These are phyloP conservation scores for Oscheius sp. DNA, from an alignment of 1,140 invertebrate species.

Conservation along the genomic window DNA sequence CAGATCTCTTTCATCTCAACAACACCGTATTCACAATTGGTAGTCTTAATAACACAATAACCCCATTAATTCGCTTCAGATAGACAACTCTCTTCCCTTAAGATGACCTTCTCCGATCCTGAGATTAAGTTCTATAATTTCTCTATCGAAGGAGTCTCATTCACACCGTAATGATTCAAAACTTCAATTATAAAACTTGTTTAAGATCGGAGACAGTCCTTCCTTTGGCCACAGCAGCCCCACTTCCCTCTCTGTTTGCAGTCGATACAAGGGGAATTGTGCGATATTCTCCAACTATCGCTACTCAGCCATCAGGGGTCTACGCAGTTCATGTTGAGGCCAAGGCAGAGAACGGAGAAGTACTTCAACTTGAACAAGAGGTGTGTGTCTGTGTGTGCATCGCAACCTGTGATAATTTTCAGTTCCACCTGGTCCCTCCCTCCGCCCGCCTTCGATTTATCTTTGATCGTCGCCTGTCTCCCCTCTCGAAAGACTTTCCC, in stretches of 20 bases:
- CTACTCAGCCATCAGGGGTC: neutral
- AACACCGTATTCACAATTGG: neutral
- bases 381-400: neutral
- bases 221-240: neutral
- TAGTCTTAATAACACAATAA: neutral
- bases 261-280: neutral
- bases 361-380: neutral
- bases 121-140: neutral
- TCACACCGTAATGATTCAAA: neutral
- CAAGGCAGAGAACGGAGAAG: neutral
- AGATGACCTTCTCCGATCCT: neutral
- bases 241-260: neutral
- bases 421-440: neutral
- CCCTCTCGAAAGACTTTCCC: neutral
- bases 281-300: neutral
- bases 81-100: neutral
- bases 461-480: neutral
- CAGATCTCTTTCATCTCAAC: neutral
- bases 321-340: neutral
- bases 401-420: neutral
- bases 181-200: neutral
- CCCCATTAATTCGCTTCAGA: neutral
- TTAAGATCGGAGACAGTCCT: neutral
- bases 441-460: neutral
- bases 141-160: neutral